Evolutionary conservation across 2,888 invertebrate species (phyloP).

Genomic region (Seira musarum): DNA sequence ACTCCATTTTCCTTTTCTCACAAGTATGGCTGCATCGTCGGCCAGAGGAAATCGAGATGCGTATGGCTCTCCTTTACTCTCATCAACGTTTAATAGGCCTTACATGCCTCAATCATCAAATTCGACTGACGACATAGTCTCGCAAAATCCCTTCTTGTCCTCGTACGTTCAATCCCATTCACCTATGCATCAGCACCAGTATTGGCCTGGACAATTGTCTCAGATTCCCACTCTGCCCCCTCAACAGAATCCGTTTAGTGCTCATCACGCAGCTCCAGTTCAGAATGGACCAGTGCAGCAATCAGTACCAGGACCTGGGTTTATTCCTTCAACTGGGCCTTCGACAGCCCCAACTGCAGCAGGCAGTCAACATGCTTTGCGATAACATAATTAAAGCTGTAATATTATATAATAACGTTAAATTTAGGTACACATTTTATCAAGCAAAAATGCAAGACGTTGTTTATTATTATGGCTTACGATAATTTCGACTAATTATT

Average conservation of each 20-base stretch:
- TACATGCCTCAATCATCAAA: background rate
- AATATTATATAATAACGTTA: background rate
- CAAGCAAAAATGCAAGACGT: background rate
- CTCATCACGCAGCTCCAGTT: background rate
- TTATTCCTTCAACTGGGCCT: slow-evolving; percentile 20
- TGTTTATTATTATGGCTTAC: background rate
- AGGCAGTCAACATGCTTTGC: slow-evolving; percentile 42
- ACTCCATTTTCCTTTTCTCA: slow-evolving; percentile 59
- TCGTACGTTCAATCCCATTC: slow-evolving; percentile 36
- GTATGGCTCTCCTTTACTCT: background rate
- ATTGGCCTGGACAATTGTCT: slow-evolving; percentile 36
- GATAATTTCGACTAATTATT: too few relatives aligned
- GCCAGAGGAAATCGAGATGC: slow-evolving; percentile 22
- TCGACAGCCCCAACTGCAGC: slow-evolving; percentile 20
- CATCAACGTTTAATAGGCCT: background rate
- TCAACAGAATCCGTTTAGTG: slow-evolving; percentile 12
- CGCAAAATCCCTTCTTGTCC: slow-evolving; percentile 41
- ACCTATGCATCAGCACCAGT: slow-evolving; percentile 33
- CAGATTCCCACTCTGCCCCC: slow-evolving; percentile 10
- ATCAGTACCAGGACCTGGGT: background rate
- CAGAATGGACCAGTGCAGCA: slow-evolving; percentile 30
- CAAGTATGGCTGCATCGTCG: slow-evolving; percentile 54
- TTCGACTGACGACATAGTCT: slow-evolving; percentile 34
- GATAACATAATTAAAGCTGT: slow-evolving; percentile 20
- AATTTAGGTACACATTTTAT: background rate